A percentile compares a stretch with the other conserved stretches of the same genome.
Conservation (phyloP, 2,888 invertebrate species). For the Nymphalis c-album region DNA sequence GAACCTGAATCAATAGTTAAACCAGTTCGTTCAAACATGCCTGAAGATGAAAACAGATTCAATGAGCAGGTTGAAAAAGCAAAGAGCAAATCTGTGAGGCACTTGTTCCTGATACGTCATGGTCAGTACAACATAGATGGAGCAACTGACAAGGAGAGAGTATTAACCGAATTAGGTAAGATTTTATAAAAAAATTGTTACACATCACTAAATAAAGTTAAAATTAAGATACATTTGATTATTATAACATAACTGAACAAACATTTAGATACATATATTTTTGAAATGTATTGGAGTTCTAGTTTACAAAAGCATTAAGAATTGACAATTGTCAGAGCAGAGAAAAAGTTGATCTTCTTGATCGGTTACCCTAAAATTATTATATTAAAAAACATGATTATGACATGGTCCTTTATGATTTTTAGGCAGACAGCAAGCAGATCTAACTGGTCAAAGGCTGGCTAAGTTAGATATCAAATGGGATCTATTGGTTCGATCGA, state of each 20-base stretch:
- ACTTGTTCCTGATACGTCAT: constrained; percentile 94
- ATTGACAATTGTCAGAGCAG: too few species aligned
- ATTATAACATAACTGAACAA: too few species aligned
- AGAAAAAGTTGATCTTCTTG: too few species aligned
- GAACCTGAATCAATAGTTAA: constrained; percentile 87
- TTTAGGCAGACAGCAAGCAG: constrained; percentile 92
- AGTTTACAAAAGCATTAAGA: too few species aligned
- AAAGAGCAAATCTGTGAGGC: constrained; percentile 85
- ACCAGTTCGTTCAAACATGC: constrained; percentile 69
- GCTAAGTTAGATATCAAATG: constrained; percentile 89
- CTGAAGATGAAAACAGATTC: constrained; percentile 84
- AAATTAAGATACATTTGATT: too few species aligned
- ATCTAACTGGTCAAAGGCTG: constrained; percentile 90
- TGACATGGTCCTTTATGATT: constrained; percentile 22
- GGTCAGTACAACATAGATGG: constrained; percentile 95
- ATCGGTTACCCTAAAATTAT: too few species aligned
- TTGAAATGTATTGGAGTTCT: too few species aligned
- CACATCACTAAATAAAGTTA: too few species aligned
- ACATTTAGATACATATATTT: too few species aligned
- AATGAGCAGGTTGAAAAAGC: constrained; percentile 85
- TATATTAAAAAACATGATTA: too few species aligned
- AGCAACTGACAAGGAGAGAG: constrained; percentile 85
- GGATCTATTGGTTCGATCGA: constrained; percentile 90
- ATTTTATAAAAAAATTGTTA: not conserved
- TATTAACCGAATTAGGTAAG: constrained; percentile 90